phyloP scores from a whole-genome alignment of 2,797 vertebrate species.

The Telmatherina bonti region DNA sequence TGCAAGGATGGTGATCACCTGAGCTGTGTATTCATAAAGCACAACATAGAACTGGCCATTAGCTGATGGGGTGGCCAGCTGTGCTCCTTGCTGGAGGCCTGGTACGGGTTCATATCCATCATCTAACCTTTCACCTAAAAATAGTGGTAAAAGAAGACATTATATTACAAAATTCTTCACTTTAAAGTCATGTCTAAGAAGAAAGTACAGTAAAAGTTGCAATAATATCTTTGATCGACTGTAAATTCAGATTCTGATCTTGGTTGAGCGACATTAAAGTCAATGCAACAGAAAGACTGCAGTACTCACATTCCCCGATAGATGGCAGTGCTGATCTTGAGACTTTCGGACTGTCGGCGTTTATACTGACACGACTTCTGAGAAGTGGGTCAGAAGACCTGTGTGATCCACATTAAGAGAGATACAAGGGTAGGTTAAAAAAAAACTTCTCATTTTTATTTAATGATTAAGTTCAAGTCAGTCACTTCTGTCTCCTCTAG shows the following conservation, averaged over 20 bases:
- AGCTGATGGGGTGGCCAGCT: neutral
- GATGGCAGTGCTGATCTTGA: constrained; percentile 36
- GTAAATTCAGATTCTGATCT: neutral
- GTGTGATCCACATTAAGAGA: constrained; percentile 8
- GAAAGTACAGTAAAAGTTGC: neutral
- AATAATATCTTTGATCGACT: too few relatives aligned
- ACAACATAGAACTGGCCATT: constrained; percentile 78
- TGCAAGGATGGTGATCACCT: constrained; percentile 75
- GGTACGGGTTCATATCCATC: constrained; percentile 78
- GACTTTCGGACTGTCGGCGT: constrained; percentile 26
- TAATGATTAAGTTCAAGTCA: neutral
- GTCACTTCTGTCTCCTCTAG: constrained; percentile 2
- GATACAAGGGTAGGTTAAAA: neutral
- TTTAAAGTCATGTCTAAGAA: neutral
- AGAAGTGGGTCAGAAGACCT: constrained; percentile 62
- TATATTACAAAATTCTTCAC: constrained; percentile 1
- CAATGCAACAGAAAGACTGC: neutral
- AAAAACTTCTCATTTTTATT: neutral
- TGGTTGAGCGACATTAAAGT: neutral
- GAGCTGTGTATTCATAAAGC: constrained; percentile 87
- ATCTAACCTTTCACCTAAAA: constrained; percentile 68
- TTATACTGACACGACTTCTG: constrained; percentile 24
- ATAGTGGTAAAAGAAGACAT: neutral
- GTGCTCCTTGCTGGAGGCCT: constrained; percentile 15
- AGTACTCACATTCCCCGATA: constrained; percentile 57